Base-by-base conservation (phyloP, 2,888 invertebrate genomes). In the Lamproptera curius region DNA sequence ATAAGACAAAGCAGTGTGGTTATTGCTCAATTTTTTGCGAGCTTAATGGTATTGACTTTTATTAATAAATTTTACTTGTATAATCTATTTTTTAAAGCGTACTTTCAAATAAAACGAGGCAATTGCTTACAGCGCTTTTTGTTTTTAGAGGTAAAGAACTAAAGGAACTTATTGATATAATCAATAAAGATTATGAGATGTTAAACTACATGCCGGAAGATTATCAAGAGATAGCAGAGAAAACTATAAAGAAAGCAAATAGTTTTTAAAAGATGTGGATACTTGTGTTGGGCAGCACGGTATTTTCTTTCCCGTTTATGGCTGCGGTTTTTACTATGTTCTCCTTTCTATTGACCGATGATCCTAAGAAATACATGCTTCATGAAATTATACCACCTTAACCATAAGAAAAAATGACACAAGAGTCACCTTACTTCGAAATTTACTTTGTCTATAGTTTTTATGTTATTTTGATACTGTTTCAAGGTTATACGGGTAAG, bases 361-460 rank as follows among this genome's bases (percentile, higher is more conserved):
- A 52, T 4, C 59, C 58, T 0, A 55, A 41, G 31, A 47, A 51
- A 34, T 57, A 46, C 42, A 55, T 63, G 60, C 34, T 61, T 1
- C 62, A 63, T 16, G 60, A 63, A 15, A 36, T 44, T 3, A 20
- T 37, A 0, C 1, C 59, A 2, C 41, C 56, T 20, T 43, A 46
- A 15, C 33, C 59, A 6, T 37, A 52, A 0, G 47, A 51, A 3
- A 60, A 60, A 15, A 16, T 52, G 26, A 52, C 54, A 10, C 60
- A 58, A 14, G 38, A 52, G 3, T 48, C 46, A 2, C 62, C 62
- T 0, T 55, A 50, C 10, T 63, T 52, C 35, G 58, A 63, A 36
- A 35, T 56, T 0, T 23, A 55, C 2, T 47, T 50, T 16, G 23
- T 46, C 1, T 63, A 61, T 26, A 35, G 23, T 6, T 4, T 46